Evolutionary conservation across 1,140 invertebrate species (phyloP).

Genomic region (Drosophila mauritiana): DNA sequence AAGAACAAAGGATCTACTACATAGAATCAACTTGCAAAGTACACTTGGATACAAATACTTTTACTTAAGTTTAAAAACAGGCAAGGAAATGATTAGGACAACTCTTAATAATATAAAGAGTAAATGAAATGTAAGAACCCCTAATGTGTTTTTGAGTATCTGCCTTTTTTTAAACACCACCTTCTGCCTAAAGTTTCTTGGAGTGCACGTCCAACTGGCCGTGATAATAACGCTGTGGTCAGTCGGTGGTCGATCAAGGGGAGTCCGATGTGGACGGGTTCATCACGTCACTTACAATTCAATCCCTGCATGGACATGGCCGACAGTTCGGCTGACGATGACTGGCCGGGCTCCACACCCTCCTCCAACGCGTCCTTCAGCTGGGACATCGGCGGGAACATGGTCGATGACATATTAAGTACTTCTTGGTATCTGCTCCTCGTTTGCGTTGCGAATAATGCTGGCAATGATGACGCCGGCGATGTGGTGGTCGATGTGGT

Average conservation of each 20-base stretch:
- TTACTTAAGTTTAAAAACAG: no score
- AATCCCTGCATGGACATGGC: constrained; percentile 83
- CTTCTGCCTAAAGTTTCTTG: neutral
- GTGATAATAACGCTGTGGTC: constrained; percentile 52
- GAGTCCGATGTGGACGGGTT: constrained; percentile 35
- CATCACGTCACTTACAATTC: constrained; percentile 81
- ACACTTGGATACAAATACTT: constrained; percentile 8
- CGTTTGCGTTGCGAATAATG: constrained; percentile 76
- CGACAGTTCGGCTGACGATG: constrained; percentile 63
- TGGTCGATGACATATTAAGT: constrained; percentile 85
- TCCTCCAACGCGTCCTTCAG: constrained; percentile 18
- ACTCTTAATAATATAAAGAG: no score
- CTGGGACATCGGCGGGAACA: constrained; percentile 78
- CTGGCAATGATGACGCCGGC: constrained; percentile 72
- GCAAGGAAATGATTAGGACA: no score
- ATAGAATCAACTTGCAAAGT: constrained; percentile 19
- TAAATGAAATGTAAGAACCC: no score
- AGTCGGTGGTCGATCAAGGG: constrained; percentile 10
- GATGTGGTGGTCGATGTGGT: constrained; percentile 56
- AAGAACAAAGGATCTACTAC: constrained; percentile 32
- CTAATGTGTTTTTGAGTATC: no score
- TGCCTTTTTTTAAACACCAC: no score
- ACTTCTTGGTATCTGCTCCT: constrained; percentile 84
- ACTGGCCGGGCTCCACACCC: constrained; percentile 24
- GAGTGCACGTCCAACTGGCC: constrained; percentile 12